Evolutionary conservation across 1,140 invertebrate species (phyloP).

Genomic region (Camponotus floridanus): DNA sequence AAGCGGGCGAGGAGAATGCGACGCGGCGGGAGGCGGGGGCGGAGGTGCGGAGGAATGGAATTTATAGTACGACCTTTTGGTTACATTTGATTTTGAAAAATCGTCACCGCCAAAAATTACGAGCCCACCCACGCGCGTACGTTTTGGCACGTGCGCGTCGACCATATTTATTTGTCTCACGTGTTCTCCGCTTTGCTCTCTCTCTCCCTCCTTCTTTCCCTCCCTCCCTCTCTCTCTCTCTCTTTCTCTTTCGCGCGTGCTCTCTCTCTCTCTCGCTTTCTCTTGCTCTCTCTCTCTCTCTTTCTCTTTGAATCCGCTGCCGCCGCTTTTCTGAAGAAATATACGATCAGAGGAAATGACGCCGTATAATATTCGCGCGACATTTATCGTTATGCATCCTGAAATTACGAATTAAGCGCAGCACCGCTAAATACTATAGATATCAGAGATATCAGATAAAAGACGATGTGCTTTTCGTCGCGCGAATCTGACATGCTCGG

Average conservation of each 20-base stretch:
- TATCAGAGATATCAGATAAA: background rate
- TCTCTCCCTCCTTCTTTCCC: background rate
- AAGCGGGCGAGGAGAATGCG: constrained; percentile 16
- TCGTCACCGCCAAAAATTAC: constrained; percentile 75
- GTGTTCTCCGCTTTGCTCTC: constrained; percentile 58
- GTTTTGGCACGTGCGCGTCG: constrained; percentile 73
- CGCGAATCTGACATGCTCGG: constrained; percentile 16
- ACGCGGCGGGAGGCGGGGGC: background rate
- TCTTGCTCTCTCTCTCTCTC: constrained; percentile 7
- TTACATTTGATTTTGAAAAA: constrained; percentile 78
- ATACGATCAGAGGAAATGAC: constrained; percentile 59
- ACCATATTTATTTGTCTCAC: constrained; percentile 74
- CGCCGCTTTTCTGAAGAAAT: constrained; percentile 60
- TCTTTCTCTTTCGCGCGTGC: constrained; percentile 28
- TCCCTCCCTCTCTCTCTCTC: background rate
- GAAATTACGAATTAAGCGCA: constrained; percentile 66
- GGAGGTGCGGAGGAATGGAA: constrained; percentile 34
- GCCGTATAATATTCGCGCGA: constrained; percentile 67
- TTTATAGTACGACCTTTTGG: constrained; percentile 76
- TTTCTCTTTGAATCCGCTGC: constrained; percentile 40
- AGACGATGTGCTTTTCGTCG: constrained; percentile 4
- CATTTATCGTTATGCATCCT: constrained; percentile 72
- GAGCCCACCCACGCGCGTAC: constrained; percentile 70
- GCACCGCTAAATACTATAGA: constrained; percentile 31
- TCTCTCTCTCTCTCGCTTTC: background rate